Conservation (phyloP, 2,888 invertebrate species). For the Anagyrus pseudococci region DNA sequence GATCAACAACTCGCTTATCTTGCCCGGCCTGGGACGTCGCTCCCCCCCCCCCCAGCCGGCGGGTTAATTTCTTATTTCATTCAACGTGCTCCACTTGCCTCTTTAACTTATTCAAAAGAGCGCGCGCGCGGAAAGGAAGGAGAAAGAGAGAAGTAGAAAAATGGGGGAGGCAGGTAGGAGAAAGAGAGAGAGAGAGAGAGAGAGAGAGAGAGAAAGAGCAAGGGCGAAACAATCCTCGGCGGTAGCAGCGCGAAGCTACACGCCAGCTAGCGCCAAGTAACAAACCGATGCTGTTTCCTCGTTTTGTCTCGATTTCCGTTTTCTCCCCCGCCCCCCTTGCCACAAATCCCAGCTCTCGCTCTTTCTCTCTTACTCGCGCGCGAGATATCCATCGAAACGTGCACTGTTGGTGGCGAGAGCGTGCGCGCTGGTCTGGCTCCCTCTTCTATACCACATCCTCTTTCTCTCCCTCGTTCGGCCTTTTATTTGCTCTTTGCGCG, state of each 20-base stretch:
- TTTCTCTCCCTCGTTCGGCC: not conserved
- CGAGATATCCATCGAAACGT: constrained; percentile 38
- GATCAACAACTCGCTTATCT: too few relatives aligned
- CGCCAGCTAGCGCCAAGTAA: constrained; percentile 3
- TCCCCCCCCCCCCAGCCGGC: not conserved
- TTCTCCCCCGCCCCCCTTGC: too few relatives aligned
- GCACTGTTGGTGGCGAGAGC: too few relatives aligned
- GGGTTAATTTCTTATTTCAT: constrained; percentile 12
- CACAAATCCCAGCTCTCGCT: too few relatives aligned
- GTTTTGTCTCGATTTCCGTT: constrained; percentile 39
- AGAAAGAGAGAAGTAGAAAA: too few relatives aligned
- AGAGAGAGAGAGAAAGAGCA: too few relatives aligned
- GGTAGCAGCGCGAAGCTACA: not conserved
- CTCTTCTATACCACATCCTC: not conserved
- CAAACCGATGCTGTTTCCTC: constrained; percentile 33
- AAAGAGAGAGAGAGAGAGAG: too few relatives aligned
- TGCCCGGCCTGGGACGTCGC: too few relatives aligned
- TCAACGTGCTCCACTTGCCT: not conserved
- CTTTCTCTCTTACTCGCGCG: constrained; percentile 19
- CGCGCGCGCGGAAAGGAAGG: too few relatives aligned
- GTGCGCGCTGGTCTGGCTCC: too few relatives aligned
- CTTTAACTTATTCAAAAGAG: too few relatives aligned
- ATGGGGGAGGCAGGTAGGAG: too few relatives aligned
- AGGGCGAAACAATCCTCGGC: not conserved
- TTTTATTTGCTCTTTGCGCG: not conserved